Base-by-base conservation (phyloP, 2,797 vertebrate species). In the Melopsittacus undulatus region DNA sequence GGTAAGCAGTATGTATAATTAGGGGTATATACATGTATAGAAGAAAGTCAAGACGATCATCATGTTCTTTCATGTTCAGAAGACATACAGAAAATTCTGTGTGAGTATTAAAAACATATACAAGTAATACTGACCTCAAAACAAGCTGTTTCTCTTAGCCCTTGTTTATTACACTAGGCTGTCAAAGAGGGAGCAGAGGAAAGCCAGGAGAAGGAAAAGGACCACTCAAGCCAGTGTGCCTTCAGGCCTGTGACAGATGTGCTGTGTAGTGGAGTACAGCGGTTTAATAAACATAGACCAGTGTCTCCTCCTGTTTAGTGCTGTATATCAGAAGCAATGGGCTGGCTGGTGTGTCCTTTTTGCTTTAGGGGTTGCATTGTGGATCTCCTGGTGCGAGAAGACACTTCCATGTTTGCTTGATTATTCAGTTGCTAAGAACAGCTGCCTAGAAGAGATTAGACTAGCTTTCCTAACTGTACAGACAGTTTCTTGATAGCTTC, bases 281-380 rank as follows among this genome's bases (percentile, higher is more conserved):
- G 4, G n/a, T 43, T 36, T 87, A 30, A 24, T 1, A 26, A 72
- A 34, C 32, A 75, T 0, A 0, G 46, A 61, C 3, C 26, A n/a
- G 48, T 54, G 48, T 49, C 26, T 36, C 10, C 13, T 69, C 21
- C 45, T 57, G 52, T 51, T 67, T 26, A 40, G 52, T 15, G 51
- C 22, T 29, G 29, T 40, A 19, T 40, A 23, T 52, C 77, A 49
- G 45, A 63, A 62, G 42, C 36, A n/a, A 14, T 83, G 32, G n/a
- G 23, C 42, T 67, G n/a, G 29, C 40, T 66, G 24, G 29, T 40
- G 29, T 40, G 45, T 38, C 36, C 18, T 36, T 62, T 57, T 74
- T 81, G 36, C 51, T 70, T 52, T 64, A 56, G 4, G 66, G 54
- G 24, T n/a, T 64, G 43, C 3, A 0, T 9, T 54, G 32, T 7